These are phyloP conservation scores for Uloborus plumipes DNA, from an alignment of 2,888 invertebrate species.

Conservation along the genomic window DNA sequence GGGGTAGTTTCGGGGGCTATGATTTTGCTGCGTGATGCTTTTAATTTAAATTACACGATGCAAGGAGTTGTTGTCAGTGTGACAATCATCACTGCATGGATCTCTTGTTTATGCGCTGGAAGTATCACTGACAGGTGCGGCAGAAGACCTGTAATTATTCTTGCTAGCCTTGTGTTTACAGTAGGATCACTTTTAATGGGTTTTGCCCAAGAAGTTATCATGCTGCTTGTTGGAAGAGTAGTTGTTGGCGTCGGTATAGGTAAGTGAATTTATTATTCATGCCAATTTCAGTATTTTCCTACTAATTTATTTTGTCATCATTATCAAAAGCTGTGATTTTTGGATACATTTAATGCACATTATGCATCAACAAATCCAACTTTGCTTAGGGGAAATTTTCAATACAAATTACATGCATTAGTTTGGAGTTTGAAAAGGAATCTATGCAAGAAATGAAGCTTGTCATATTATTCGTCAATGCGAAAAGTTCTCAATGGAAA, in stretches of 20 bases:
- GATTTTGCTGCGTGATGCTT: conserved; percentile 69
- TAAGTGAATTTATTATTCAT: conserved; percentile 67
- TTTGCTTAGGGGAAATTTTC: background rate
- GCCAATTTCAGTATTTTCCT: background rate
- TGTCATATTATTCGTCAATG: no score
- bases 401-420: background rate
- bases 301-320: background rate
- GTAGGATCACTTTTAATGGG: conserved; percentile 73
- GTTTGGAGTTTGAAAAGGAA: background rate
- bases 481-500: no score
- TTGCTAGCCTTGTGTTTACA: conserved; percentile 73
- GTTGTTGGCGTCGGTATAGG: conserved; percentile 74
- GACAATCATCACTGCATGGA: conserved; percentile 73
- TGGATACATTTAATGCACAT: background rate
- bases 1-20: conserved; percentile 75
- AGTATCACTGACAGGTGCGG: conserved; percentile 73
- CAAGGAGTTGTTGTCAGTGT: conserved; percentile 73
- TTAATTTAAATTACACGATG: conserved; percentile 72
- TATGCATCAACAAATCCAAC: background rate
- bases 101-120: conserved; percentile 73
- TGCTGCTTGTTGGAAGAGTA: conserved; percentile 72
- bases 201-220: conserved; percentile 69
- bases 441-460: no score
- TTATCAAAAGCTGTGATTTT: no score
- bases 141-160: conserved; percentile 73